These are phyloP conservation scores for Eupithecia subfuscata DNA, from an alignment of 2,888 invertebrate species.

Conservation along the genomic window DNA sequence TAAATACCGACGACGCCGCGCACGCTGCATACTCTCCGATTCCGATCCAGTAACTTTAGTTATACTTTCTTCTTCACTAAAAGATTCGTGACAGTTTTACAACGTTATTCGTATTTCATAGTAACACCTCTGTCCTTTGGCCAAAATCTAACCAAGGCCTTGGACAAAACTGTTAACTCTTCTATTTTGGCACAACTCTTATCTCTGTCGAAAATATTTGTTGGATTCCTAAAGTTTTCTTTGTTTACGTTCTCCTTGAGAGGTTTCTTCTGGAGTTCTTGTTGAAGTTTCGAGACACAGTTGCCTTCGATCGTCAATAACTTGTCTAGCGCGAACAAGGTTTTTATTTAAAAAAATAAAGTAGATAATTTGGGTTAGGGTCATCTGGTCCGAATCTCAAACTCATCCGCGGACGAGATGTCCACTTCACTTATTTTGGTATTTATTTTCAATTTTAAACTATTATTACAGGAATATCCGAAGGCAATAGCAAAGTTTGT, in stretches of 20 bases:
- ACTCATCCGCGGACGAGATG: no score
- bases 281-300: slow-evolving; percentile 19
- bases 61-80: no score
- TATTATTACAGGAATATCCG: no score
- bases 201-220: slow-evolving; percentile 28
- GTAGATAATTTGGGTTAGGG: no score
- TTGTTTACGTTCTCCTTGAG: slow-evolving; percentile 24
- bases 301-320: neutral
- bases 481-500: no score
- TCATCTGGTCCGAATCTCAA: no score
- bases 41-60: no score
- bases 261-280: slow-evolving; percentile 19
- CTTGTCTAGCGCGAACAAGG: neutral
- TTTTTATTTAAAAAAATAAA: no score
- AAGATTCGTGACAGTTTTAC: neutral
- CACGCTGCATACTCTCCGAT: no score
- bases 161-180: slow-evolving; percentile 26
- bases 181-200: slow-evolving; percentile 28
- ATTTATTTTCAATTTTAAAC: no score
- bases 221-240: slow-evolving; percentile 24
- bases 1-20: no score
- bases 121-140: slow-evolving; percentile 34
- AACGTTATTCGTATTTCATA: slow-evolving; percentile 9
- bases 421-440: no score
- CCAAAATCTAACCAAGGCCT: slow-evolving; percentile 22